Percentiles rank a stretch among this genome's conserved stretches.
phyloP scores from a whole-genome alignment of 2,888 invertebrate genomes.

The Neoaliturus tenellus region DNA sequence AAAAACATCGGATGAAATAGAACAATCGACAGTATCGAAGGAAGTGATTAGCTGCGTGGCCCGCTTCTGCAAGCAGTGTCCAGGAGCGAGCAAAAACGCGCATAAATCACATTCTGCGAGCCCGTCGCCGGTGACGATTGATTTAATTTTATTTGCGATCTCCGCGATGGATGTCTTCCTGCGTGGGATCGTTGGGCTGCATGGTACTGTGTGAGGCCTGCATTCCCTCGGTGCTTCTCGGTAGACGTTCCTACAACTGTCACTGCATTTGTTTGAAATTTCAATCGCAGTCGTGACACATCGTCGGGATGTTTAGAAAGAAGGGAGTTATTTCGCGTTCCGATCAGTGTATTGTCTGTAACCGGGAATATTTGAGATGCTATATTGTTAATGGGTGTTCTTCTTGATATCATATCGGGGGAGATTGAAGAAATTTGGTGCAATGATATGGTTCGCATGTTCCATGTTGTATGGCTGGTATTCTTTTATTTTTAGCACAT shows the following conservation, averaged over 20 bases:
- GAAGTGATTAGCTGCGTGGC: constrained; percentile 57
- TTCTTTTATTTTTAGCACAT: too few relatives aligned
- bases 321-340: too few relatives aligned
- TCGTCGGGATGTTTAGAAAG: too few relatives aligned
- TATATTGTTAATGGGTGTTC: too few relatives aligned
- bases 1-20: constrained; percentile 44
- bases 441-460: too few relatives aligned
- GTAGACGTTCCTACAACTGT: background rate
- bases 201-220: constrained; percentile 17
- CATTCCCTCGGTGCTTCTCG: background rate
- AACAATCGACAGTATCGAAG: constrained; percentile 50
- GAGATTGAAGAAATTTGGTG: too few relatives aligned
- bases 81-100: constrained; percentile 1
- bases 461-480: too few relatives aligned
- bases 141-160: constrained; percentile 33
- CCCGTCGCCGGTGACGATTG: constrained; percentile 13
- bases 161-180: constrained; percentile 24
- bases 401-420: too few relatives aligned
- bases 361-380: too few relatives aligned
- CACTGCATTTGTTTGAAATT: constrained; percentile 28
- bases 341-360: too few relatives aligned
- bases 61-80: constrained; percentile 53
- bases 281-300: background rate
- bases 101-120: constrained; percentile 50
- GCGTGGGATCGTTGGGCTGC: constrained; percentile 9